These are phyloP conservation scores for Synanthedon tipuliformis DNA, from an alignment of 2,888 invertebrate species.

Conservation along the genomic window DNA sequence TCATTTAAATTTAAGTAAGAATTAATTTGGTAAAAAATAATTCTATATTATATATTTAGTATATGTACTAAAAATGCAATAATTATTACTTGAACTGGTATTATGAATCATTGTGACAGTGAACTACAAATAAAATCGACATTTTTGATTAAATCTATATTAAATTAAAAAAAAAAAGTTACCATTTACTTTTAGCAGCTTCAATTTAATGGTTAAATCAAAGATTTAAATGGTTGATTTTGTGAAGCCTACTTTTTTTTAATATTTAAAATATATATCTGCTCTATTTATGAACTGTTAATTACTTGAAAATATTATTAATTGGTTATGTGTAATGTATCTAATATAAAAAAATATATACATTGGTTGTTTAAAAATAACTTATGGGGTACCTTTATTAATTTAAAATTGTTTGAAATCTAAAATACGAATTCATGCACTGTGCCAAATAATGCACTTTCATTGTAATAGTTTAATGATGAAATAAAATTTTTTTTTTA, in stretches of 20 bases:
- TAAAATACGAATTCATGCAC: slow-evolving; percentile 12
- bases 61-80: no score
- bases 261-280: neutral
- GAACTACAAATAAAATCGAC: no score
- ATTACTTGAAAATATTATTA: neutral
- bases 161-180: slow-evolving; percentile 4
- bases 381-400: neutral
- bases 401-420: neutral
- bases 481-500: no score
- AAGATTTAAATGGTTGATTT: neutral
- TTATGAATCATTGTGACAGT: no score
- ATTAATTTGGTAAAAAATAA: no score
- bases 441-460: slow-evolving; percentile 28
- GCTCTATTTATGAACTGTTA: neutral
- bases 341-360: neutral
- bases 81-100: no score
- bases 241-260: neutral
- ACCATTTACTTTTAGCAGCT: slow-evolving; percentile 4
- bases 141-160: neutral
- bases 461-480: no score
- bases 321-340: neutral
- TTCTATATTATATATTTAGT: no score
- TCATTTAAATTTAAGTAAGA: no score
- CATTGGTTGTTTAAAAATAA: neutral
- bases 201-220: slow-evolving; percentile 1